Base-by-base conservation (phyloP, 2,113 vertebrate genomes). In the Chlorodrepanis virens region DNA sequence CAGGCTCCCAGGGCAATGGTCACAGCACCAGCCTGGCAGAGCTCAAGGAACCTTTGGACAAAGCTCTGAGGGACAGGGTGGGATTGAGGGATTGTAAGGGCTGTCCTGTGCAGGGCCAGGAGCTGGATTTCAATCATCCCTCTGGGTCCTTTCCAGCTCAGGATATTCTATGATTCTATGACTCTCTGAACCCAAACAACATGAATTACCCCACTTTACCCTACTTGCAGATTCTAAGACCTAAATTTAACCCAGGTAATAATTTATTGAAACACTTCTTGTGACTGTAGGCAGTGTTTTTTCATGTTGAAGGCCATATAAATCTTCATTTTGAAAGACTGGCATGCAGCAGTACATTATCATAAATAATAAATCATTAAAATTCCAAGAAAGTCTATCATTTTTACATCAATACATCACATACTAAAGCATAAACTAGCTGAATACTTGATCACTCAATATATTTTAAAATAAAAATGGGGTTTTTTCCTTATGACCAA, bases 251-350 rank as follows among this genome's bases (percentile, higher is more conserved):
- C 52, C 50, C 33, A 39, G 4, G 12, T 35, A 74, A 67, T 93
- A 54, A 78, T 87, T 81, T 69, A 94, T 87, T 92, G 77, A 95
- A 67, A 72, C 45, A 31, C 35, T 74, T 67, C 67, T 77, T 74
- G 81, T 94, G 69, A 76, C 68, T 71, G 40, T 47, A 89, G 82
- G 31, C 89, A 63, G 76, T 72, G 31, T 50, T 95, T 87, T 54
- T 93, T 87, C 65, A 85, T 61, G 27, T 54, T 85, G 92, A 96
- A 85, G 82, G 57, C 57, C 57, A 1, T 29, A 79, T 91, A 79
- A 74, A 42, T 95, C 83, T 95, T 93, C 74, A 84, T 94, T 96
- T 91, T 95, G 92, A 96, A 72, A 86, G 79, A 83, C 60, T 80
- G 91, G 69, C 31, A 45, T n/a, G 19, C 71, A 79, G 65, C 65